phyloP scores from a whole-genome alignment of 2,888 invertebrate species.

The Zaprionus bogoriensis region DNA sequence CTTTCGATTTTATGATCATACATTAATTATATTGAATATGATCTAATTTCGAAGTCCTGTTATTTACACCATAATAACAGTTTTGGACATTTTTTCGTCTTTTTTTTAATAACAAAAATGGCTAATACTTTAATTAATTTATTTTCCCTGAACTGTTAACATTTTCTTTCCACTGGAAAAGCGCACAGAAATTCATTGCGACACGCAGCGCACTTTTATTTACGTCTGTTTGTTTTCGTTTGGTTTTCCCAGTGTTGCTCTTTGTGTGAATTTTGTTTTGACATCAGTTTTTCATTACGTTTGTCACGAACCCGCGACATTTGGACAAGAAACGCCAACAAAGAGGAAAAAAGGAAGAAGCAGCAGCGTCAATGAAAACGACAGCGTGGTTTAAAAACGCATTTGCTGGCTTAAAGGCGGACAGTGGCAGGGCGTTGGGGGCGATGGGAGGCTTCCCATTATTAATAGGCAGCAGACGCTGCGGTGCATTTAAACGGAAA shows the following conservation, averaged over 20 bases:
- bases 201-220: no score
- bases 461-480: slow-evolving; percentile 42
- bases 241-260: not conserved
- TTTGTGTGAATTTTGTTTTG: slow-evolving; percentile 32
- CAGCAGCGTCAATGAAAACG: not conserved
- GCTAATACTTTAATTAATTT: not conserved
- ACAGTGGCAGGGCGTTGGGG: not conserved
- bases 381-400: slow-evolving; percentile 26
- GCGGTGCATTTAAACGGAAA: slow-evolving; percentile 64
- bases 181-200: no score
- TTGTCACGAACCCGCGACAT: slow-evolving; percentile 42
- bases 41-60: no score
- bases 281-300: slow-evolving; percentile 64
- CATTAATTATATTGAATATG: no score
- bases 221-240: slow-evolving; percentile 1
- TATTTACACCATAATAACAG: not conserved
- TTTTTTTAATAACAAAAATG: not conserved
- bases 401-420: slow-evolving; percentile 34
- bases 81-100: not conserved
- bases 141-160: not conserved
- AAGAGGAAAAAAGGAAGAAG: not conserved
- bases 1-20: no score
- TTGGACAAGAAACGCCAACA: slow-evolving; percentile 20
- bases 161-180: no score
- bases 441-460: slow-evolving; percentile 7